phyloP scores from a whole-genome alignment of 2,797 vertebrate genomes.

The Rachycentron canadum region DNA sequence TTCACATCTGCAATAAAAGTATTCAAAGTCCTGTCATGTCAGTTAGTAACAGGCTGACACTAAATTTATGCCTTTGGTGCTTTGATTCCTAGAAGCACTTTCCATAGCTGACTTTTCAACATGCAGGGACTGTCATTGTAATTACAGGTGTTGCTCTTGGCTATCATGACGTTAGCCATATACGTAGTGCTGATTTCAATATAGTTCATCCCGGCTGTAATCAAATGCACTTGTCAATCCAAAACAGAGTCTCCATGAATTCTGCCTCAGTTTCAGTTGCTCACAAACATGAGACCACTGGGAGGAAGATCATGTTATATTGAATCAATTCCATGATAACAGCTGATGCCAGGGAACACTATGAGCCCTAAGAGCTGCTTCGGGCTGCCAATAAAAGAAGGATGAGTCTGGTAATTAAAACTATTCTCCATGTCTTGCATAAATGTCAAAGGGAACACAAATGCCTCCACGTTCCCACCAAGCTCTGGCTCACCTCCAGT shows the following conservation, averaged over 20 bases:
- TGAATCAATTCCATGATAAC: conserved; percentile 38
- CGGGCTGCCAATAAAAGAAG: conserved; percentile 53
- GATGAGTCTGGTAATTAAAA: conserved; percentile 66
- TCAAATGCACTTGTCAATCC: background rate
- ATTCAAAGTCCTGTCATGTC: background rate
- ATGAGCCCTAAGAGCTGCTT: conserved; percentile 17
- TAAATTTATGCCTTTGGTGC: background rate
- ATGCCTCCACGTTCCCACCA: conserved; percentile 29
- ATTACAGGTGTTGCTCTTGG: background rate
- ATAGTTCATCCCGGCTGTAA: background rate
- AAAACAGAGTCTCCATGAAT: conserved; percentile 10
- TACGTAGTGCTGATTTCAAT: background rate
- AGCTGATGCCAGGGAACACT: conserved; percentile 32
- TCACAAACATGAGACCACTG: conserved; percentile 22
- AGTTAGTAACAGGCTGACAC: background rate
- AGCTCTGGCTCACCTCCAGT: conserved; percentile 23
- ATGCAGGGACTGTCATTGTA: background rate
- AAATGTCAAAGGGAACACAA: conserved; percentile 67
- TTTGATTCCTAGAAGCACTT: background rate
- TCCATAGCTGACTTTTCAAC: background rate
- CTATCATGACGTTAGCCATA: background rate
- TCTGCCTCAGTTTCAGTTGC: background rate
- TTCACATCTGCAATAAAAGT: background rate
- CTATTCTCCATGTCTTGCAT: conserved; percentile 37
- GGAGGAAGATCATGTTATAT: conserved; percentile 3